phyloP scores from a whole-genome alignment of 2,113 vertebrate species.

The Podilymbus podiceps region DNA sequence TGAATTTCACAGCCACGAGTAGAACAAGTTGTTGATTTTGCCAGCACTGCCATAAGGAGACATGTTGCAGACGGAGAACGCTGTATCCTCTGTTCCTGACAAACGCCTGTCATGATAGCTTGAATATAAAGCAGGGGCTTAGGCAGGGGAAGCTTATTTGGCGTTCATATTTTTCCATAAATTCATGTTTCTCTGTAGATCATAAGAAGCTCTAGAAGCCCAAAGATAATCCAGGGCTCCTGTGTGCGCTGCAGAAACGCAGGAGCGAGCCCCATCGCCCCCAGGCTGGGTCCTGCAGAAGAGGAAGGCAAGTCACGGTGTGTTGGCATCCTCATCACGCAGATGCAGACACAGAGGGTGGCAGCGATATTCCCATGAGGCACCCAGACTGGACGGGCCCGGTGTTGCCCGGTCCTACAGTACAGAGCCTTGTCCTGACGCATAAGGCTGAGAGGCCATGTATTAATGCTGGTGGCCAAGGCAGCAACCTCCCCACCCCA shows the following conservation, averaged over 20 bases:
- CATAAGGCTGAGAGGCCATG: accelerated
- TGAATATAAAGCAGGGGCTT: slow-evolving; percentile 5
- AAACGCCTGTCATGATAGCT: not conserved
- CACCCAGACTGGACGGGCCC: not conserved
- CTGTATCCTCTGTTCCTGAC: slow-evolving; percentile 4
- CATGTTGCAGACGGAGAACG: not conserved
- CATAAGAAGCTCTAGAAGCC: not conserved
- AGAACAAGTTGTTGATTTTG: slow-evolving; percentile 6
- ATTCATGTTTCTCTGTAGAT: not conserved
- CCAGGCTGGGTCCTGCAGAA: not conserved
- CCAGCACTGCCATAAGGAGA: not conserved
- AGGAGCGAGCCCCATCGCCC: accelerated
- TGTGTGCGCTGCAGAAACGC: accelerated
- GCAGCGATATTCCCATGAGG: not conserved
- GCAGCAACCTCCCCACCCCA: accelerated
- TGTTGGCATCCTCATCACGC: accelerated
- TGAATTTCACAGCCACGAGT: not conserved
- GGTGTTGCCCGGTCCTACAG: not conserved
- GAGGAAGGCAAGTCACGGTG: accelerated
- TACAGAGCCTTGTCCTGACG: not conserved
- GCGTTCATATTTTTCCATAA: not conserved
- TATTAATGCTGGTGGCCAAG: not conserved
- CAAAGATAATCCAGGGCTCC: not conserved
- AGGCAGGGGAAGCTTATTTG: not conserved
- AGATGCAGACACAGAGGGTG: not conserved